Conservation (phyloP, 2,113 vertebrate species). For the Tachuris rubrigastra region DNA sequence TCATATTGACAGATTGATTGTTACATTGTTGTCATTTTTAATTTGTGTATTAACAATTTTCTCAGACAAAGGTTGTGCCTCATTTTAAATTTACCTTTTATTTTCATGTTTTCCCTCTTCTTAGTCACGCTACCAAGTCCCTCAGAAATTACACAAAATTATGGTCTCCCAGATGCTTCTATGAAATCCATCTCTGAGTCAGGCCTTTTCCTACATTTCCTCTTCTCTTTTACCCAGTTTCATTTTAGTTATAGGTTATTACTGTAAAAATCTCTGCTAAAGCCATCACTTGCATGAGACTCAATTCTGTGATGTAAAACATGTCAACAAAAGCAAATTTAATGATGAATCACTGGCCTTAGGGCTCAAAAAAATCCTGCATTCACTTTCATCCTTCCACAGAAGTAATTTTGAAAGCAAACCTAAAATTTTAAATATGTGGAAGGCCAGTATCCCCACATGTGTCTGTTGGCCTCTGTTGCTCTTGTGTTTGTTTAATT, state of each 20-base stretch:
- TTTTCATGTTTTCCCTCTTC: background rate
- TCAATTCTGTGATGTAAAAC: background rate
- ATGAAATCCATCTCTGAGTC: background rate
- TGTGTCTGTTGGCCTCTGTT: background rate
- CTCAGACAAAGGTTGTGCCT: background rate
- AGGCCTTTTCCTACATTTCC: background rate
- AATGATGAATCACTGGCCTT: background rate
- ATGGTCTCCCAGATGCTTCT: background rate
- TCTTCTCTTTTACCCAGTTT: background rate
- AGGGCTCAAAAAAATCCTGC: background rate
- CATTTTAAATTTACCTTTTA: background rate
- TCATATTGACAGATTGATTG: background rate
- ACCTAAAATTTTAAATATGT: background rate
- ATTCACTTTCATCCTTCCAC: background rate
- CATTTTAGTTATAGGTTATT: background rate
- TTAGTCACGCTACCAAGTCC: background rate
- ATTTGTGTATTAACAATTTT: slow-evolving; percentile 11
- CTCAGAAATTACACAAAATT: slow-evolving; percentile 29
- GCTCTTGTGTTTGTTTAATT: background rate
- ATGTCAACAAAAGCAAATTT: background rate
- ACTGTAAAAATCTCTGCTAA: background rate
- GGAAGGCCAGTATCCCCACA: background rate
- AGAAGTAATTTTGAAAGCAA: background rate
- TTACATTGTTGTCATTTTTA: slow-evolving; percentile 11
- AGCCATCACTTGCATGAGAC: background rate